Evolutionary conservation across 2,113 vertebrate genomes (phyloP).

Genomic region (Apus apus): DNA sequence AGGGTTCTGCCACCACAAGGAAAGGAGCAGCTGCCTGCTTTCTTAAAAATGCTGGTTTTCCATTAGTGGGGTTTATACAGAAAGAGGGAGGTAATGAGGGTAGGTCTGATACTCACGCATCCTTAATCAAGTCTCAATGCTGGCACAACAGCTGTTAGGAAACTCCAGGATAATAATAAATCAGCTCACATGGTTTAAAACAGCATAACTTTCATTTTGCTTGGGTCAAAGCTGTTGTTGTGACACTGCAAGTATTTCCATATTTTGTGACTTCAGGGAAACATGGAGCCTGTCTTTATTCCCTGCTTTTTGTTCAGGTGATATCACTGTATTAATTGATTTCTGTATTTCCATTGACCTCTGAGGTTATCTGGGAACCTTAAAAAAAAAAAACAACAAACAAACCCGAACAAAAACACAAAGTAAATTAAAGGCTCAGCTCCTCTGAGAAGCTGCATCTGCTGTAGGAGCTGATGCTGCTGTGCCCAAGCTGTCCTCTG

Average conservation of each 20-base stretch:
- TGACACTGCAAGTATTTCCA: background rate
- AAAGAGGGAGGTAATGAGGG: background rate
- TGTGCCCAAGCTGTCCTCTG: background rate
- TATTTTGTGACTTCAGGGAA: background rate
- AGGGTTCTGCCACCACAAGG: background rate
- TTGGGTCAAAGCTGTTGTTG: constrained; percentile 2
- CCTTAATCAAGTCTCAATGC: background rate
- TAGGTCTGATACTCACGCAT: background rate
- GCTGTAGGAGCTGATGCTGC: background rate
- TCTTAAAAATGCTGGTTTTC: background rate
- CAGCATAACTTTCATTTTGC: background rate
- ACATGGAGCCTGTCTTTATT: background rate
- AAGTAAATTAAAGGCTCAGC: background rate
- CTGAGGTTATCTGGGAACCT: background rate
- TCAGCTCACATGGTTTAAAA: background rate
- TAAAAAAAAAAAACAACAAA: background rate
- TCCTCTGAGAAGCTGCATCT: background rate
- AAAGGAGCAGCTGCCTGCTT: background rate
- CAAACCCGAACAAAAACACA: background rate
- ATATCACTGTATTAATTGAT: no score
- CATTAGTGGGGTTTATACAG: accelerated
- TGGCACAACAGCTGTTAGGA: background rate
- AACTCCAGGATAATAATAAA: background rate
- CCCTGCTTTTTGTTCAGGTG: background rate
- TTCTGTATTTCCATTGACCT: background rate